phyloP scores from a whole-genome alignment of 2,888 invertebrate genomes.

The Cerastis leucographa region DNA sequence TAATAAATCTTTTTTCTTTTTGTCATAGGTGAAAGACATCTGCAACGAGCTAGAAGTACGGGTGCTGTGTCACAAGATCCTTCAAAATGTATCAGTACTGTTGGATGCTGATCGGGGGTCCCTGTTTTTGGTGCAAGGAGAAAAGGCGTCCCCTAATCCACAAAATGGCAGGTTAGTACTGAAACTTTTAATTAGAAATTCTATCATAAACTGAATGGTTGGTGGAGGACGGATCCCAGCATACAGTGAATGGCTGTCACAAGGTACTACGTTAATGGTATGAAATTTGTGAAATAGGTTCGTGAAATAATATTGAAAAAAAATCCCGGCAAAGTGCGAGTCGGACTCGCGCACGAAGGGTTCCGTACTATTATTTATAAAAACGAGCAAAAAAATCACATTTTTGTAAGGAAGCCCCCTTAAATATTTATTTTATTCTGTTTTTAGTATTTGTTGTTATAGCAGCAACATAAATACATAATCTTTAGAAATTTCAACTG shows the following conservation, averaged over 20 bases:
- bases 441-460: too few relatives aligned
- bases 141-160: slow-evolving; percentile 84
- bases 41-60: slow-evolving; percentile 98
- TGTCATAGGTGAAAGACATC: slow-evolving; percentile 96
- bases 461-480: too few relatives aligned
- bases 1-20: slow-evolving; percentile 56
- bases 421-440: too few relatives aligned
- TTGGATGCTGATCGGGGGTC: slow-evolving; percentile 98
- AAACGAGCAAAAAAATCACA: too few relatives aligned
- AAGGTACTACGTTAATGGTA: not conserved
- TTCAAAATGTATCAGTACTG: slow-evolving; percentile 97
- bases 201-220: not conserved
- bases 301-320: not conserved
- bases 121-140: slow-evolving; percentile 95
- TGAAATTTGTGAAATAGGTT: not conserved
- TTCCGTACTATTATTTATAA: too few relatives aligned
- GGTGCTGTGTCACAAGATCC: slow-evolving; percentile 98
- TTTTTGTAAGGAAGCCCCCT: too few relatives aligned
- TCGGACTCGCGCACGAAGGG: too few relatives aligned
- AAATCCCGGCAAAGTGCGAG: too few relatives aligned
- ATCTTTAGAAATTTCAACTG: too few relatives aligned
- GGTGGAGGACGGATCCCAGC: not conserved
- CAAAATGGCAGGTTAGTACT: slow-evolving; percentile 86
- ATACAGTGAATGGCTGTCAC: not conserved
- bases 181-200: not conserved